Percentiles rank a stretch among this genome's conserved stretches.
These are phyloP conservation scores for Leptobrachium leishanense DNA, from an alignment of 2,113 vertebrate species.

Conservation along the genomic window DNA sequence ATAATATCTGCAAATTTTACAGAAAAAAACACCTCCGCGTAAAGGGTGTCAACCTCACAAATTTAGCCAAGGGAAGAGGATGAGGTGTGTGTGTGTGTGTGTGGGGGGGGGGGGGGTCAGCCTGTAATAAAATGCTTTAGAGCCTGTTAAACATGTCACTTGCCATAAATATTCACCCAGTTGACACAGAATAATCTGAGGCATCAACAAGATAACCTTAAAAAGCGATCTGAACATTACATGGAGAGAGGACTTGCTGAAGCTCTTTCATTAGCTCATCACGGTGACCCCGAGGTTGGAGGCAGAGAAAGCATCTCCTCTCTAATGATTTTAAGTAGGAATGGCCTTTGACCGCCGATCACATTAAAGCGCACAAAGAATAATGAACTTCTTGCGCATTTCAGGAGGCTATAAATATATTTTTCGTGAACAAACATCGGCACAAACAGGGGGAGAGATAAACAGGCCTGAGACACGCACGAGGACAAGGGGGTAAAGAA, in stretches of 20 bases:
- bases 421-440: background rate
- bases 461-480: background rate
- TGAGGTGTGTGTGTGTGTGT: too few relatives aligned
- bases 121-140: slow-evolving; percentile 41
- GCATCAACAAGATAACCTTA: slow-evolving; percentile 35
- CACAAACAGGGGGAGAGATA: background rate
- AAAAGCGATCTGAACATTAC: slow-evolving; percentile 66
- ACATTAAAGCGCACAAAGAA: slow-evolving; percentile 70
- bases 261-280: slow-evolving; percentile 76
- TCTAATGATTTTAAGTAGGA: slow-evolving; percentile 76
- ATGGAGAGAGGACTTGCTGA: slow-evolving; percentile 62
- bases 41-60: background rate
- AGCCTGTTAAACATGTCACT: slow-evolving; percentile 40
- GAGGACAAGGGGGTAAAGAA: background rate
- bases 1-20: too few relatives aligned
- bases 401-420: slow-evolving; percentile 10
- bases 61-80: background rate
- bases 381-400: slow-evolving; percentile 54
- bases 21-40: background rate
- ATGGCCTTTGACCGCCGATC: slow-evolving; percentile 71
- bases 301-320: slow-evolving; percentile 75
- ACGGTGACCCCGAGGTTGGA: slow-evolving; percentile 63
- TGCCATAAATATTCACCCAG: slow-evolving; percentile 24
- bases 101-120: slow-evolving; percentile 7
- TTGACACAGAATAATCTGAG: slow-evolving; percentile 39